A percentile compares a stretch with the other conserved stretches of the same genome.
These are phyloP conservation scores for Genyomyrus donnyi DNA, from an alignment of 2,113 vertebrate species.

Conservation along the genomic window DNA sequence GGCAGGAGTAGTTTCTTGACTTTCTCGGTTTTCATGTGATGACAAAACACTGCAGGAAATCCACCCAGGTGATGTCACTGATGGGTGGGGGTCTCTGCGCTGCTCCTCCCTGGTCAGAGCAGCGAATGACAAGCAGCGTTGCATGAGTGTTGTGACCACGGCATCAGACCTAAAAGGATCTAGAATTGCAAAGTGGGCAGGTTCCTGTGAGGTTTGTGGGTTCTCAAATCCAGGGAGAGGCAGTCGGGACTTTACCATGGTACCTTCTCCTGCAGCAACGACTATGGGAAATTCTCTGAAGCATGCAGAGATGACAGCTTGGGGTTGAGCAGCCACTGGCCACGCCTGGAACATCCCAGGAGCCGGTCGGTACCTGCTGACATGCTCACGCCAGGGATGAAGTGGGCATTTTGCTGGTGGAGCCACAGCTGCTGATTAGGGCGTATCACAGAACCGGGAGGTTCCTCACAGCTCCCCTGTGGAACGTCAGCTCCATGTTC, in stretches of 20 bases:
- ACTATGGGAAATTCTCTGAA: not conserved
- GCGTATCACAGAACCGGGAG: not conserved
- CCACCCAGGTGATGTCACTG: not conserved
- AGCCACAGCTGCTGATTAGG: not conserved
- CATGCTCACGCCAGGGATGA: not conserved
- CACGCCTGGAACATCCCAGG: not conserved
- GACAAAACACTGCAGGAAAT: not conserved
- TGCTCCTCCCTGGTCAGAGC: not conserved
- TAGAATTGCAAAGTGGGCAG: not conserved
- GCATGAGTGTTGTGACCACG: not conserved
- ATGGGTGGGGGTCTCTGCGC: not conserved
- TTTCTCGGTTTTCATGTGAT: not conserved
- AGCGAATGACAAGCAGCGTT: not conserved
- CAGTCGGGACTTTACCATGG: not conserved
- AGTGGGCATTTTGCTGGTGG: not conserved
- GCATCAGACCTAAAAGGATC: not conserved
- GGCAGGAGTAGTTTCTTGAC: not conserved
- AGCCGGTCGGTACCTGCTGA: not conserved
- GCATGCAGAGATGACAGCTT: not conserved
- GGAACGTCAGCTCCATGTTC: not conserved
- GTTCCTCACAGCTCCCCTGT: not conserved
- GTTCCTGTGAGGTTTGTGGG: not conserved
- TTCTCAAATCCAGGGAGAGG: not conserved
- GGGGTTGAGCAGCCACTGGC: not conserved
- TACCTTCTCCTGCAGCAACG: not conserved